phyloP scores from a whole-genome alignment of 2,113 vertebrate species.

The Cyprinodon brontotheroides region DNA sequence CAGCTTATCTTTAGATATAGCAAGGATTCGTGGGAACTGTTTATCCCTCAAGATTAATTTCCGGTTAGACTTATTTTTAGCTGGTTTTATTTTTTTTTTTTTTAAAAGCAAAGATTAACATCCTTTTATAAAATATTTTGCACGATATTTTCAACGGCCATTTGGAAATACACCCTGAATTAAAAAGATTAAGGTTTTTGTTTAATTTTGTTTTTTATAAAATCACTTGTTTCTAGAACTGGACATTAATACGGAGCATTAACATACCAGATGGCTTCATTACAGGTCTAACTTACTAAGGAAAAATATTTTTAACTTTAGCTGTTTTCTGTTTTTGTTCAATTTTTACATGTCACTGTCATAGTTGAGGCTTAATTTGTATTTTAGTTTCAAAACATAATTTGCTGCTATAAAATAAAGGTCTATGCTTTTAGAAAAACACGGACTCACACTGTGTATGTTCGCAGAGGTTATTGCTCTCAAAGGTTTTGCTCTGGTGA shows the following conservation, averaged over 20 bases:
- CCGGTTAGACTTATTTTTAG: background rate
- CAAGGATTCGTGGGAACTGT: background rate
- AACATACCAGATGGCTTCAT: background rate
- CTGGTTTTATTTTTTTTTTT: background rate
- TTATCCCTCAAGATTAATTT: background rate
- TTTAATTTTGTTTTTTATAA: background rate
- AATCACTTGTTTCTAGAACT: background rate
- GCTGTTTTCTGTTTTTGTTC: background rate
- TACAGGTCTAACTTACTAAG: background rate
- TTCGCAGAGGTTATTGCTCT: conserved; percentile 88
- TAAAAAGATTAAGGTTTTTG: background rate
- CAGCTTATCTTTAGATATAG: conserved; percentile 7
- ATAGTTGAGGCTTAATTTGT: background rate
- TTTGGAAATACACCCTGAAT: background rate
- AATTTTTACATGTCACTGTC: background rate
- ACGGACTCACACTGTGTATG: conserved; percentile 85
- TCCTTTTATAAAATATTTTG: background rate
- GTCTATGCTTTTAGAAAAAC: background rate
- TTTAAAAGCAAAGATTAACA: no score
- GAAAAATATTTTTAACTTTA: background rate
- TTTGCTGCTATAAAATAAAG: background rate
- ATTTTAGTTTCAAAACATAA: background rate
- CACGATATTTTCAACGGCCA: background rate
- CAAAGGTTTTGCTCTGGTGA: conserved; percentile 83
- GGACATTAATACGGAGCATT: background rate